These are phyloP conservation scores for Hoplostethus atlanticus DNA, from an alignment of 2,797 vertebrate species.

Conservation along the genomic window DNA sequence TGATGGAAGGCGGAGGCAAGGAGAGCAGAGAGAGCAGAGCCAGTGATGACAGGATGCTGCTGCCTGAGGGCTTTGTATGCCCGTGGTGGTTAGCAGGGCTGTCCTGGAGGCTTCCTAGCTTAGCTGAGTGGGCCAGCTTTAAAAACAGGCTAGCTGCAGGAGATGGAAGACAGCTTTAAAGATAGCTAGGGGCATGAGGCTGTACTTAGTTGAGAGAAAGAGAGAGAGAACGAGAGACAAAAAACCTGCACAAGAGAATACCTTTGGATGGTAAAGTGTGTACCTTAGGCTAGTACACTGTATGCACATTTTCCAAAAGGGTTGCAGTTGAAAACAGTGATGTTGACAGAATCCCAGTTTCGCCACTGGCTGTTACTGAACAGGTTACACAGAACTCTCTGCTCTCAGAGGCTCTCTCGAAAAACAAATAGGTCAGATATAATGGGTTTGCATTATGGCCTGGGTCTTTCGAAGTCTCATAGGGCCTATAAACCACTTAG, in stretches of 20 bases:
- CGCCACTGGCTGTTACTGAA: slow-evolving; percentile 40
- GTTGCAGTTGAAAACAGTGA: slow-evolving; percentile 15
- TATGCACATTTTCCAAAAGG: slow-evolving; percentile 24
- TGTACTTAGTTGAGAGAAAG: background rate
- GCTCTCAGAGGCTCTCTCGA: slow-evolving; percentile 29
- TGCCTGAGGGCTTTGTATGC: slow-evolving; percentile 40
- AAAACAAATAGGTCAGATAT: slow-evolving; percentile 66
- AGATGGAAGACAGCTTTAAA: background rate
- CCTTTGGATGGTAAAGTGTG: slow-evolving; percentile 5
- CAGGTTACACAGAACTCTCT: slow-evolving; percentile 39
- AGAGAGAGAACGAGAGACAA: background rate
- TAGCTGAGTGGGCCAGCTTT: slow-evolving; percentile 48
- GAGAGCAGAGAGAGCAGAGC: slow-evolving; percentile 15
- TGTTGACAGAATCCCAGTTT: slow-evolving; percentile 27
- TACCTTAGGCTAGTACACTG: background rate
- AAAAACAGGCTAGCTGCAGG: slow-evolving; percentile 22
- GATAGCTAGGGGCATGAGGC: background rate
- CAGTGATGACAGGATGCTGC: slow-evolving; percentile 53
- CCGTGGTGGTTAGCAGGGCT: slow-evolving; percentile 31
- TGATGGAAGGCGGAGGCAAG: slow-evolving; percentile 23
- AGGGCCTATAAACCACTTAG: slow-evolving; percentile 34
- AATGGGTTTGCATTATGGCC: slow-evolving; percentile 51
- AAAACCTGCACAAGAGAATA: slow-evolving; percentile 16
- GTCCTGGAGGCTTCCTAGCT: slow-evolving; percentile 28
- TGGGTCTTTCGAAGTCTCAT: slow-evolving; percentile 39